Evolutionary conservation across 2,113 vertebrate genomes (phyloP).

Genomic region (Pelodiscus sinensis): DNA sequence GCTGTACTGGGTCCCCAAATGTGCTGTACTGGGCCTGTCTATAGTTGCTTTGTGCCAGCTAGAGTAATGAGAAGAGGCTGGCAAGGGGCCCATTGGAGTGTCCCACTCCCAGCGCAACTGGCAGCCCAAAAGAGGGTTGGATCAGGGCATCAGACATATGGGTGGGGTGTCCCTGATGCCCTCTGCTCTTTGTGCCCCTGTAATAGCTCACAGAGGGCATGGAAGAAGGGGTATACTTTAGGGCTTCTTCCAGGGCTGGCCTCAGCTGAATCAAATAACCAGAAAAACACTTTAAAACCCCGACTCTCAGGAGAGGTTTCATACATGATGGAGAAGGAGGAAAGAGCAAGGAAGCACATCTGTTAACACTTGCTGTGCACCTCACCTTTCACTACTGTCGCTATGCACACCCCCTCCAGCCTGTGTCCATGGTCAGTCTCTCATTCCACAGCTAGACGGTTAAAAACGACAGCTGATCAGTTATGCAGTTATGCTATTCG

Average conservation of each 20-base stretch:
- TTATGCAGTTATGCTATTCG: conserved; percentile 6
- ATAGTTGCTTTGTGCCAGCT: neutral
- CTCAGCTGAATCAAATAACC: neutral
- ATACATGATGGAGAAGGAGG: accelerated
- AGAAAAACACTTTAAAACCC: accelerated
- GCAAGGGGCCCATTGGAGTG: neutral
- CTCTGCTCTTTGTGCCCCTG: neutral
- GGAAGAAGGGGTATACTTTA: neutral
- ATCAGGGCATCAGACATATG: accelerated
- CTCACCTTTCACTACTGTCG: neutral
- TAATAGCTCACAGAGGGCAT: neutral
- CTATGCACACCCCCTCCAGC: neutral
- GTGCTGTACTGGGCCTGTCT: neutral
- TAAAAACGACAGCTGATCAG: neutral
- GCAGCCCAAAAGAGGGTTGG: neutral
- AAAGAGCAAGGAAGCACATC: neutral
- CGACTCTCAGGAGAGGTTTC: neutral
- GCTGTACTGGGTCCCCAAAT: no score
- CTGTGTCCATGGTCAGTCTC: neutral
- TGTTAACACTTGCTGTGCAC: neutral
- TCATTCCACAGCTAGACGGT: neutral
- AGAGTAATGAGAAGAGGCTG: neutral
- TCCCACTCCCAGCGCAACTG: accelerated
- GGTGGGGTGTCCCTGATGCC: neutral
- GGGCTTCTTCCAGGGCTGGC: neutral